Evolutionary conservation across 2,888 invertebrate species (phyloP).

Genomic region (Drosophila putrida): DNA sequence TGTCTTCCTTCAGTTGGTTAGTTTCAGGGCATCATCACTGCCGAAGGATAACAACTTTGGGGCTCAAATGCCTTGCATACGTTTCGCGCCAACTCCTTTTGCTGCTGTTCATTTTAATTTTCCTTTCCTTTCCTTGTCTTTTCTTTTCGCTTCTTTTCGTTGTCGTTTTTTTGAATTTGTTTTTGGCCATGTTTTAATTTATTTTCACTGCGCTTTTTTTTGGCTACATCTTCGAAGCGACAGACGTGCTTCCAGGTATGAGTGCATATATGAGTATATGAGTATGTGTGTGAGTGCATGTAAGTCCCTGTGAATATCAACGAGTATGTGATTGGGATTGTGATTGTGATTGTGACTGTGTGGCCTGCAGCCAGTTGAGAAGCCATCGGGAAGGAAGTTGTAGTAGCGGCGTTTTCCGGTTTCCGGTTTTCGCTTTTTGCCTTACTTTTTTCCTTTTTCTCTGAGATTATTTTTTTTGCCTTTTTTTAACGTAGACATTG

Average conservation of each 20-base stretch:
- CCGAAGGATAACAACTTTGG: slow-evolving; percentile 55
- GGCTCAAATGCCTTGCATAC: slow-evolving; percentile 63
- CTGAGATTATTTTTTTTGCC: not conserved
- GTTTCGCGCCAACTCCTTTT: slow-evolving; percentile 41
- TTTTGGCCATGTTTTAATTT: slow-evolving; percentile 58
- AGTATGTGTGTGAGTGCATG: slow-evolving; percentile 3
- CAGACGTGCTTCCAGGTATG: slow-evolving; percentile 28
- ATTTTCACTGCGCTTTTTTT: slow-evolving; percentile 50
- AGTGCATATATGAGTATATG: slow-evolving; percentile 13
- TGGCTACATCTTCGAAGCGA: not conserved
- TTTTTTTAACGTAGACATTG: slow-evolving; percentile 4
- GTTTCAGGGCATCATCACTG: slow-evolving; percentile 37
- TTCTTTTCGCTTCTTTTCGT: slow-evolving; percentile 27
- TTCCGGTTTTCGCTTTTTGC: slow-evolving; percentile 46
- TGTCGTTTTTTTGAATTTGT: slow-evolving; percentile 39
- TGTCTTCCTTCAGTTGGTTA: slow-evolving; percentile 18
- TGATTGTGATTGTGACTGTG: slow-evolving; percentile 15
- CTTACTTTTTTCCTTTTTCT: not conserved
- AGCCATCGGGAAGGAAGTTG: slow-evolving; percentile 67
- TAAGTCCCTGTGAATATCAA: slow-evolving; percentile 3
- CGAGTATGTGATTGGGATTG: slow-evolving; percentile 8
- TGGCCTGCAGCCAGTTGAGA: slow-evolving; percentile 41
- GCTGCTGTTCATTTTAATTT: slow-evolving; percentile 5
- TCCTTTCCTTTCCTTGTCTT: slow-evolving; percentile 19
- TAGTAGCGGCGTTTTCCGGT: slow-evolving; percentile 70